phyloP scores from a whole-genome alignment of 2,888 invertebrate genomes.

The Germaria angustata region DNA sequence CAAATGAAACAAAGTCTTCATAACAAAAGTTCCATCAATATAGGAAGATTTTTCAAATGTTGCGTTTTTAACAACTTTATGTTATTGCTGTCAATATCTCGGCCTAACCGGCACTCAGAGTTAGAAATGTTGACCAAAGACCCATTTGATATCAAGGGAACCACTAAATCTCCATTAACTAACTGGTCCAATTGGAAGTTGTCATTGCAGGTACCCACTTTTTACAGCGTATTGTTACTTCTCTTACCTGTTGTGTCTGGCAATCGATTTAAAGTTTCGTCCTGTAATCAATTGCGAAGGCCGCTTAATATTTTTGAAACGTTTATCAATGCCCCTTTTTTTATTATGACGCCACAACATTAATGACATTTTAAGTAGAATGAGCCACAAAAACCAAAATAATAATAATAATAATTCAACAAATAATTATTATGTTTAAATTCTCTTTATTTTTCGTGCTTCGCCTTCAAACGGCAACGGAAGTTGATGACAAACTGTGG shows the following conservation, averaged over 20 bases:
- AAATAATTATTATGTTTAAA: neutral
- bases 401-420: neutral
- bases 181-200: no score
- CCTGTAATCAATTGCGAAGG: slow-evolving; percentile 26
- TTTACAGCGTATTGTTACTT: neutral
- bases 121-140: no score
- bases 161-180: no score
- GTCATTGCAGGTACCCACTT: neutral
- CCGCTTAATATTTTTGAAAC: slow-evolving; percentile 48
- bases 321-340: slow-evolving; percentile 48
- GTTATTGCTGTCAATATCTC: no score
- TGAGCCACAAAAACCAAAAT: neutral
- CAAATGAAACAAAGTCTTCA: no score
- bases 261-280: neutral
- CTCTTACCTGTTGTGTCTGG: slow-evolving; percentile 27
- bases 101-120: no score
- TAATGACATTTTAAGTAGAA: slow-evolving; percentile 2
- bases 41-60: no score
- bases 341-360: slow-evolving; percentile 42
- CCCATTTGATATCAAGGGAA: no score
- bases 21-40: no score
- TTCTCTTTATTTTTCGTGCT: neutral
- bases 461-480: slow-evolving; percentile 26
- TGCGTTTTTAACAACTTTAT: no score
- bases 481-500: slow-evolving; percentile 40